These are phyloP conservation scores for Drosophila punjabiensis DNA, from an alignment of 1,140 invertebrate species.

Conservation along the genomic window DNA sequence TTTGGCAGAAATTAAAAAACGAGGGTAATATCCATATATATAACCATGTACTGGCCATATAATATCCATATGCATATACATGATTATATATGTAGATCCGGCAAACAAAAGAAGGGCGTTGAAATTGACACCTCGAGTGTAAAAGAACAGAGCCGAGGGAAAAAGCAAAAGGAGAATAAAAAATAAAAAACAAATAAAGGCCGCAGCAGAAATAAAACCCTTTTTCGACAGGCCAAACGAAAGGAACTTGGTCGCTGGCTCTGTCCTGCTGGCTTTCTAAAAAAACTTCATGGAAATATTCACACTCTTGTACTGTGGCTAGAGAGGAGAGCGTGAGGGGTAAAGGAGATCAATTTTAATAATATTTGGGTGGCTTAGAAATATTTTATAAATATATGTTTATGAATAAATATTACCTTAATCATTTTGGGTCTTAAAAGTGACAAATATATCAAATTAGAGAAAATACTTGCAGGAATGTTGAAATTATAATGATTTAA, in stretches of 20 bases:
- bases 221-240: constrained; percentile 59
- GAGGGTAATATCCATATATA: constrained; percentile 74
- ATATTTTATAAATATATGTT: background rate
- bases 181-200: constrained; percentile 53
- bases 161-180: constrained; percentile 33
- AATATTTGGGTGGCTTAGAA: background rate
- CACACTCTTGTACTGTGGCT: constrained; percentile 15
- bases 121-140: constrained; percentile 82
- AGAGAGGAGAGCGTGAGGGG: constrained; percentile 27
- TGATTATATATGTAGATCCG: constrained; percentile 47
- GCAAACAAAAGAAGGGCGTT: constrained; percentile 80
- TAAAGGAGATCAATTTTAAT: background rate
- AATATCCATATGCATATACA: constrained; percentile 47
- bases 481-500: too few species aligned
- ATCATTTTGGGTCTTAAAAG: background rate
- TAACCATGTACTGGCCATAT: constrained; percentile 37
- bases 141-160: constrained; percentile 66
- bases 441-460: background rate
- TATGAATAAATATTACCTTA: fast-evolving
- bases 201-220: constrained; percentile 55
- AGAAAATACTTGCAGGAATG: background rate
- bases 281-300: constrained; percentile 43
- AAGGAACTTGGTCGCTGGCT: constrained; percentile 41
- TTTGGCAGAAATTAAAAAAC: constrained; percentile 81
- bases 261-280: constrained; percentile 61